Evolutionary conservation across 2,888 invertebrate species (phyloP).

Genomic region (Napeogenes sylphis): DNA sequence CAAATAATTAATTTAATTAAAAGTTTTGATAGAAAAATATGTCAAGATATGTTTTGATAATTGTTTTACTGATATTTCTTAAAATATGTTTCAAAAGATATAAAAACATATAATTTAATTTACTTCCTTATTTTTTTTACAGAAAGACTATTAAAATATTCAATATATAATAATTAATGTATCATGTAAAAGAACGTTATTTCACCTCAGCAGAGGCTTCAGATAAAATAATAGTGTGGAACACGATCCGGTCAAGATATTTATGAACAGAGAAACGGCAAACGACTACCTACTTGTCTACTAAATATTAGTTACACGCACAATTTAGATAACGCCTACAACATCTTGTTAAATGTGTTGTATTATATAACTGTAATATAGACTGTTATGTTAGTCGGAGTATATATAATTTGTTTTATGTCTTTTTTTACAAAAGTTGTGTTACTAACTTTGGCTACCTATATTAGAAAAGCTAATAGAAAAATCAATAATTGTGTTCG

Average conservation of each 20-base stretch:
- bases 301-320: conserved; percentile 4
- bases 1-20: too few species aligned
- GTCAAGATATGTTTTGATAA: too few species aligned
- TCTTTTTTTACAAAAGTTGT: not conserved
- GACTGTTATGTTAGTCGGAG: too few species aligned
- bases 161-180: not conserved
- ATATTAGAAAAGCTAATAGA: too few species aligned
- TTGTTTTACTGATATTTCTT: too few species aligned
- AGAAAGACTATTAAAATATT: too few species aligned
- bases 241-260: conserved; percentile 3
- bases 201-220: not conserved
- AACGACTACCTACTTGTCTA: not conserved
- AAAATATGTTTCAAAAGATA: too few species aligned
- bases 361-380: not conserved
- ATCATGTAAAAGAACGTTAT: not conserved
- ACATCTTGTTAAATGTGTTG: not conserved
- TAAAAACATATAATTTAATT: too few species aligned
- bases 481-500: too few species aligned
- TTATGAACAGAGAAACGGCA: conserved; percentile 1
- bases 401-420: not conserved
- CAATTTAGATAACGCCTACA: conserved; percentile 1
- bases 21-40: too few species aligned
- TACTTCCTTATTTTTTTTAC: too few species aligned
- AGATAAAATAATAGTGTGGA: conserved; percentile 2
- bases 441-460: too few species aligned